phyloP scores from a whole-genome alignment of 2,113 vertebrate genomes.

The Urocitellus parryii region DNA sequence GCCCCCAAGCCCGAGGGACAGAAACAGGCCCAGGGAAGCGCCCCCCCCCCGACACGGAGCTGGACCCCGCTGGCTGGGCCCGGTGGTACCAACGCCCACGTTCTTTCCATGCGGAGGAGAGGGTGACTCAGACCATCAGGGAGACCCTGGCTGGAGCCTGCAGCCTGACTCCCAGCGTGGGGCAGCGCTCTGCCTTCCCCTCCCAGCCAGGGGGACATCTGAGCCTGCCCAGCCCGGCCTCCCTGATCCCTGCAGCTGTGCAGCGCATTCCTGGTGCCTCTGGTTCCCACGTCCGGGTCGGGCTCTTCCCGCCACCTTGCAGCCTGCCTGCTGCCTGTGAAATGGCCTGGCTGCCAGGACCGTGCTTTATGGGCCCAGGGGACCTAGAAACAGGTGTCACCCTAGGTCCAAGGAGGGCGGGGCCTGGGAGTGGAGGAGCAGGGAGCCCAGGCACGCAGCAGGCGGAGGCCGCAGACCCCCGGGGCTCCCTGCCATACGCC shows the following conservation, averaged over 20 bases:
- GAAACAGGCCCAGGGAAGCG: background rate
- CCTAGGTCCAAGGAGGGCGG: constrained; percentile 81
- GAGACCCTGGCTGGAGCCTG: background rate
- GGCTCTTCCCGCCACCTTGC: constrained; percentile 93
- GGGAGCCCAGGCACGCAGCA: background rate
- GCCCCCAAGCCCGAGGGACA: too few species aligned
- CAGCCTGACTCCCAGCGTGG: background rate
- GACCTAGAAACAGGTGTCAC: constrained; percentile 88
- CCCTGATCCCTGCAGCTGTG: constrained; percentile 93
- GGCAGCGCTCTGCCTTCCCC: background rate
- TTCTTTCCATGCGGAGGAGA: background rate
- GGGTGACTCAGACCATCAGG: background rate
- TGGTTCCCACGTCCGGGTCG: constrained; percentile 92
- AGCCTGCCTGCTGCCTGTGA: constrained; percentile 91
- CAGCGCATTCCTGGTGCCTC: constrained; percentile 95
- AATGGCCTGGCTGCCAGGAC: constrained; percentile 91
- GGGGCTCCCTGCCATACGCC: background rate
- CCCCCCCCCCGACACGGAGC: rapidly evolving
- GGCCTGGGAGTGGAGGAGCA: constrained; percentile 5
- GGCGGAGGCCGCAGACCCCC: background rate
- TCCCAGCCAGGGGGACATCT: background rate
- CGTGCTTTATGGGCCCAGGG: constrained; percentile 87
- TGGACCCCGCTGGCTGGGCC: background rate
- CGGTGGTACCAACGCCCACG: rapidly evolving
- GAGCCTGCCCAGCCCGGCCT: background rate